phyloP scores from a whole-genome alignment of 2,888 invertebrate genomes.

The Spilosoma lubricipeda region DNA sequence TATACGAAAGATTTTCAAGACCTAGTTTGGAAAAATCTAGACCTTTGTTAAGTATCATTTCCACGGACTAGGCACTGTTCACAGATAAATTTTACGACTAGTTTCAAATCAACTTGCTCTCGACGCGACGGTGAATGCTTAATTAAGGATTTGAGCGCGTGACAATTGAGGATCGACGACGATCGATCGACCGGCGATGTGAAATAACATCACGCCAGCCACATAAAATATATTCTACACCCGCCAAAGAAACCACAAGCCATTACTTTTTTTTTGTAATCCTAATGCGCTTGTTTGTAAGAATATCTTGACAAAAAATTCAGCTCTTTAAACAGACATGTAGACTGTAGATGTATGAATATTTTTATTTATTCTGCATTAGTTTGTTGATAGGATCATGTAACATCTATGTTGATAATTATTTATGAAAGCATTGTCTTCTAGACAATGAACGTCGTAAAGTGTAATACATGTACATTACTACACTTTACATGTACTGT shows the following conservation, averaged over 20 bases:
- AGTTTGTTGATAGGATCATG: constrained; percentile 34
- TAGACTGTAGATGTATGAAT: constrained; percentile 27
- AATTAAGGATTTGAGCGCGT: no score
- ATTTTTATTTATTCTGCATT: constrained; percentile 38
- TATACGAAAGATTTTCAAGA: neutral
- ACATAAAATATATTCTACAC: neutral
- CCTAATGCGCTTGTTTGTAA: neutral
- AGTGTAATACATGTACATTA: constrained; percentile 28
- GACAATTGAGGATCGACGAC: no score
- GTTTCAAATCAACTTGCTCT: no score
- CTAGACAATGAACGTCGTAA: constrained; percentile 65
- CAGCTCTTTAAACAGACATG: constrained; percentile 1
- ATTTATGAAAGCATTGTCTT: constrained; percentile 71
- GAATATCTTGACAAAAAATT: constrained; percentile 5
- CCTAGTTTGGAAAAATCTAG: neutral
- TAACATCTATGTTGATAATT: constrained; percentile 58
- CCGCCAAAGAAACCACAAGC: neutral
- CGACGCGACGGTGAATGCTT: no score
- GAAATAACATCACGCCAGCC: no score
- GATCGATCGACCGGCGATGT: no score
- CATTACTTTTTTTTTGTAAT: no score
- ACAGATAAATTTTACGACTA: no score
- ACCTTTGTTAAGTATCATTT: neutral
- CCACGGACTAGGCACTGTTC: no score
- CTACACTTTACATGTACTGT: no score